phyloP scores from a whole-genome alignment of 2,888 invertebrate species.

The Brachypterus glaber region DNA sequence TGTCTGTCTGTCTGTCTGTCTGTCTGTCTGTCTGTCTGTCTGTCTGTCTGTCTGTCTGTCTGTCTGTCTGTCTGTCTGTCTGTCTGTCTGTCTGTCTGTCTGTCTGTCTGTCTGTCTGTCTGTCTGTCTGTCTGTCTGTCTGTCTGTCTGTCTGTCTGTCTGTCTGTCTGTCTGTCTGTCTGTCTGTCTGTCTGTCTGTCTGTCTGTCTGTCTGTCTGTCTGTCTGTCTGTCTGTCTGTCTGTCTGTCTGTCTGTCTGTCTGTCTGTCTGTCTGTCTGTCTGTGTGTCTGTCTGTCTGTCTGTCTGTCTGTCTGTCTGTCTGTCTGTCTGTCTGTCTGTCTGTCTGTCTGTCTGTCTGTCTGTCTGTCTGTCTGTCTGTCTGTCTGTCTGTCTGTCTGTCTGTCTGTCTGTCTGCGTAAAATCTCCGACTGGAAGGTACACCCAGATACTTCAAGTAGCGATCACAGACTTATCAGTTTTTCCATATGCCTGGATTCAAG shows the following conservation, averaged over 20 bases:
- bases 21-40: constrained; percentile 2
- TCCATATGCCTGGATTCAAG: no score
- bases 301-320: constrained; percentile 2
- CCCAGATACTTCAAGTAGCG: no score
- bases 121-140: constrained; percentile 2
- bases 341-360: constrained; percentile 2
- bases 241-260: constrained; percentile 2
- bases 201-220: constrained; percentile 2
- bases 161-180: constrained; percentile 2
- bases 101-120: constrained; percentile 2
- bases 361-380: constrained; percentile 2
- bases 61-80: constrained; percentile 2
- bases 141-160: constrained; percentile 2
- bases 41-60: constrained; percentile 2
- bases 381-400: constrained; percentile 2
- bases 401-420: constrained; percentile 1
- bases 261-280: constrained; percentile 2
- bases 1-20: constrained; percentile 2
- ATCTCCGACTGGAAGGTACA: no score
- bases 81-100: constrained; percentile 2
- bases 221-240: constrained; percentile 2
- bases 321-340: constrained; percentile 2
- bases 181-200: constrained; percentile 2
- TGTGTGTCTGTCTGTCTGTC: constrained; percentile 1
- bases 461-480: no score